These are phyloP conservation scores for Aspidoscelis tigris DNA, from an alignment of 2,113 vertebrate genomes.

Conservation along the genomic window DNA sequence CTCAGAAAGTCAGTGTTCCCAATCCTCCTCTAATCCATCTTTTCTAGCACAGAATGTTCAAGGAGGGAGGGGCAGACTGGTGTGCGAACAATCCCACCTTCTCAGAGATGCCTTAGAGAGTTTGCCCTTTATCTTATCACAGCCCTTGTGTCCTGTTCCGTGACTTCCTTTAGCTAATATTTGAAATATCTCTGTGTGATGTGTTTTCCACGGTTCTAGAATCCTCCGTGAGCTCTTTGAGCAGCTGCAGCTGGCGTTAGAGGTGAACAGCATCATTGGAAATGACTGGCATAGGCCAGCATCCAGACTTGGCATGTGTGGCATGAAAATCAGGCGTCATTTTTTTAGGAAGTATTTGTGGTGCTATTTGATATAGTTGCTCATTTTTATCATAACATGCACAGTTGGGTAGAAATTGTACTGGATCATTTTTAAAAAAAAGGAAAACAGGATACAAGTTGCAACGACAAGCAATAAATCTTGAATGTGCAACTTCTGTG, in stretches of 20 bases:
- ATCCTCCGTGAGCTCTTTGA: slow-evolving; percentile 36
- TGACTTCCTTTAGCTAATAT: not conserved
- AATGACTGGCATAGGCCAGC: slow-evolving; percentile 46
- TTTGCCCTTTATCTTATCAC: not conserved
- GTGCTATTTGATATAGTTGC: not conserved
- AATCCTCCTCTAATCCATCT: too few species aligned
- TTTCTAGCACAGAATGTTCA: too few species aligned
- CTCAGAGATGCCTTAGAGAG: too few species aligned
- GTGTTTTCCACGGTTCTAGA: not conserved
- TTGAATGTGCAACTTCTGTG: too few species aligned
- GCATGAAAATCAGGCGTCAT: slow-evolving; percentile 45
- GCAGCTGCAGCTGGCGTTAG: slow-evolving; percentile 33
- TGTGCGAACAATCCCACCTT: too few species aligned
- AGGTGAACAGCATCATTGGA: slow-evolving; percentile 30
- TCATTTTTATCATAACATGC: not conserved
- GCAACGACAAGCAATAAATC: not conserved
- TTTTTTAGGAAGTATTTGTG: not conserved
- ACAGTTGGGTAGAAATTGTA: not conserved
- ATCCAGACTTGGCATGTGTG: slow-evolving; percentile 25
- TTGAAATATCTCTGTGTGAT: not conserved
- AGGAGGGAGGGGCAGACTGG: too few species aligned
- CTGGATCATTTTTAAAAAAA: not conserved
- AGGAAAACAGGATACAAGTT: not conserved
- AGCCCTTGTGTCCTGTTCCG: not conserved
- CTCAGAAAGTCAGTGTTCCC: too few species aligned